These are phyloP conservation scores for Pseudomyrmex dendroicus DNA, from an alignment of 1,140 invertebrate genomes.

Conservation along the genomic window DNA sequence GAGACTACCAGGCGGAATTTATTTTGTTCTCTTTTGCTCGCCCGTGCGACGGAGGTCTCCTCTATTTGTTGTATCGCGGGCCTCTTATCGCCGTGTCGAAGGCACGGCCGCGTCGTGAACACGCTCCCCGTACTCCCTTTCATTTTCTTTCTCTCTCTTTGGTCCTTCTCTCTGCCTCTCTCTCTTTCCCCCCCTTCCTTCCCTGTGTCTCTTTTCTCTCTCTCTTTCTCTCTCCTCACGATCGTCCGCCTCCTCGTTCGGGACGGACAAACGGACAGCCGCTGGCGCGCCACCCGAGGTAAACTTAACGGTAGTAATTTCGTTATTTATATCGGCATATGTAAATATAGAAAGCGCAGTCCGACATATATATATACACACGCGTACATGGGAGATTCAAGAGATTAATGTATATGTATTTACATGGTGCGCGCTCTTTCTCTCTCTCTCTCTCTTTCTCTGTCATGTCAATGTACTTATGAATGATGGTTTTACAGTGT, in stretches of 20 bases:
- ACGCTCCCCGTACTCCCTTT: constrained; percentile 1
- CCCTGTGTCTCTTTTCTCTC: too few species aligned
- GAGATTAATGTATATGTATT: neutral
- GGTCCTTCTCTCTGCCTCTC: neutral
- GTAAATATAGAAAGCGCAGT: constrained; percentile 67
- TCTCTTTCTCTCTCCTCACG: neutral
- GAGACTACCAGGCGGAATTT: constrained; percentile 76
- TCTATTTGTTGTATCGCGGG: constrained; percentile 65
- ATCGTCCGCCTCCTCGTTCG: constrained; percentile 25
- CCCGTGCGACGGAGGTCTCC: constrained; percentile 47
- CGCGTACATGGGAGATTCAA: neutral
- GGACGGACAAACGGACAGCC: constrained; percentile 11
- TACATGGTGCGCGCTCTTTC: too few species aligned
- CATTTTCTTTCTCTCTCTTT: constrained; percentile 13
- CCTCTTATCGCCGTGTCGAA: constrained; percentile 54
- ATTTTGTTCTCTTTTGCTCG: constrained; percentile 73
- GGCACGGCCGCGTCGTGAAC: constrained; percentile 48
- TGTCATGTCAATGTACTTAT: constrained; percentile 21
- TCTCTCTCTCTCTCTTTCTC: neutral
- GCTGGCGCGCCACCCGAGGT: constrained; percentile 35
- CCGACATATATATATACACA: constrained; percentile 8
- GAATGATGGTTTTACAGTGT: constrained; percentile 4
- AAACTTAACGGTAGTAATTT: constrained; percentile 62
- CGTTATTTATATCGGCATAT: constrained; percentile 76
- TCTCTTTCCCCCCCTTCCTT: neutral